A percentile compares a stretch with the other conserved stretches of the same genome.
phyloP scores from a whole-genome alignment of 2,888 invertebrate genomes.

The Cantharis nigra region DNA sequence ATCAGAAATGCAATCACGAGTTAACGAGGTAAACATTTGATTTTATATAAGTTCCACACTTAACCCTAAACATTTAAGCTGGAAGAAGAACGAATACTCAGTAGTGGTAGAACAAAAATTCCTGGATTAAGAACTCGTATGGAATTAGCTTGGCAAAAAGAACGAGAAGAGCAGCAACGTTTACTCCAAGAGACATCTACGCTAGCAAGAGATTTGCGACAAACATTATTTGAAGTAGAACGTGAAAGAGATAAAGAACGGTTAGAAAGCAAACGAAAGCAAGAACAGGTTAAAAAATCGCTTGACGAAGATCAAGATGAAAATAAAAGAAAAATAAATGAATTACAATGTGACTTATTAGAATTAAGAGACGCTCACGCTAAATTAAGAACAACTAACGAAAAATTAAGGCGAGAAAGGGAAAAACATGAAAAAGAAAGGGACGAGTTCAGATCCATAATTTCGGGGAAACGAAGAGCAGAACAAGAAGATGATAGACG shows the following conservation, averaged over 20 bases:
- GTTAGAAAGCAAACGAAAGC: conserved; percentile 81
- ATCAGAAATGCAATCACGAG: conserved; percentile 85
- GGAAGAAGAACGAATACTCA: conserved; percentile 84
- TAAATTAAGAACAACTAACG: conserved; percentile 87
- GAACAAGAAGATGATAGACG: conserved; percentile 74
- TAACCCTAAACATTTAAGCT: conserved; percentile 58
- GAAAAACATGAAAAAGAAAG: conserved; percentile 84
- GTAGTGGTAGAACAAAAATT: conserved; percentile 82
- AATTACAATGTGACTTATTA: conserved; percentile 85
- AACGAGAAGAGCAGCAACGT: conserved; percentile 89
- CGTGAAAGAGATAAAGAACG: conserved; percentile 88
- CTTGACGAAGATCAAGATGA: conserved; percentile 90
- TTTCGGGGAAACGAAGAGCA: conserved; percentile 56
- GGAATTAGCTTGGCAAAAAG: conserved; percentile 93
- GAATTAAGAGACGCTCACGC: conserved; percentile 91
- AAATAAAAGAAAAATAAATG: conserved; percentile 79
- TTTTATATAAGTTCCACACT: background rate
- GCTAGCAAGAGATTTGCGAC: conserved; percentile 82
- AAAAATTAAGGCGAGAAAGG: conserved; percentile 85
- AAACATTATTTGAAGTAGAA: conserved; percentile 88
- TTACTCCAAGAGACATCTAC: conserved; percentile 89
- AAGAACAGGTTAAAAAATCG: conserved; percentile 82
- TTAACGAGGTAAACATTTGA: conserved; percentile 69
- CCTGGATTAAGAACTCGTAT: conserved; percentile 84
- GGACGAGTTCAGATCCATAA: conserved; percentile 61